Evolutionary conservation across 2,113 vertebrate genomes (phyloP).

Genomic region (Anhinga anhinga): DNA sequence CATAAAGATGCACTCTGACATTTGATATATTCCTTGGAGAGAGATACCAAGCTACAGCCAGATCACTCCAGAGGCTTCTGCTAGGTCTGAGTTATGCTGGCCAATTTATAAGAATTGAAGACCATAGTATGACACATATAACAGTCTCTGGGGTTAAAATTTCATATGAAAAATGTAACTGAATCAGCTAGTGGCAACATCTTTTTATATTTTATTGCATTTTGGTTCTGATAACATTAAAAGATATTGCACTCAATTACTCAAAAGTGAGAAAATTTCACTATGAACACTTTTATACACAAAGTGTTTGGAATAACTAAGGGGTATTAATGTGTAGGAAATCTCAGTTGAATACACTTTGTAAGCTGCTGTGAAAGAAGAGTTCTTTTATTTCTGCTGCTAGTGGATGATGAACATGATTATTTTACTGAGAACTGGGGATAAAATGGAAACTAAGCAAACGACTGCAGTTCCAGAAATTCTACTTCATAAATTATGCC

Average conservation of each 20-base stretch:
- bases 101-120: constrained; percentile 17
- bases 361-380: neutral
- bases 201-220: neutral
- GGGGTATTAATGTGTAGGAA: constrained; percentile 12
- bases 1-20: constrained; percentile 4
- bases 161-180: neutral
- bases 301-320: constrained; percentile 8
- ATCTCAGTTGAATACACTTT: constrained; percentile 14
- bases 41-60: neutral
- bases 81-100: neutral
- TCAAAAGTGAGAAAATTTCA: constrained; percentile 4
- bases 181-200: neutral
- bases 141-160: neutral
- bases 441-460: constrained; percentile 38
- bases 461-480: constrained; percentile 51
- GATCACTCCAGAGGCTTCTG: constrained; percentile 10
- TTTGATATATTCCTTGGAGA: constrained; percentile 20
- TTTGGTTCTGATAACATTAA: neutral
- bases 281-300: neutral
- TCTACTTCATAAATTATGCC: constrained; percentile 53
- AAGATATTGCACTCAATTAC: constrained; percentile 22
- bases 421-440: constrained; percentile 31
- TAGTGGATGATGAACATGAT: neutral
- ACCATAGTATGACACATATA: neutral
- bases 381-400: neutral